Evolutionary conservation across 2,113 vertebrate genomes (phyloP).

Genomic region (Arvicanthis niloticus): DNA sequence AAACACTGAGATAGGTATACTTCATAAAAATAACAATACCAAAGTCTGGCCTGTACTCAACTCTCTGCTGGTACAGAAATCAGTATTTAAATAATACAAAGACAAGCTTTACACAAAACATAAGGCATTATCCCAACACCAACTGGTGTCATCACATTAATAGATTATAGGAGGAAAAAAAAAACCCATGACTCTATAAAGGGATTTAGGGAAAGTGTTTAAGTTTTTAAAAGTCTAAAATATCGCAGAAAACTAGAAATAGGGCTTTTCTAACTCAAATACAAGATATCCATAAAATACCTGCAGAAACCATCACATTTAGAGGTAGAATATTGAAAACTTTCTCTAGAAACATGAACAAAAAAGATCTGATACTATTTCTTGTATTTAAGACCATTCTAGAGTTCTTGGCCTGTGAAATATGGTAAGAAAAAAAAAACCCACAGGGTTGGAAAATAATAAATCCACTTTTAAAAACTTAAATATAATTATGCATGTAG

Average conservation of each 20-base stretch:
- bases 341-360: conserved; percentile 11
- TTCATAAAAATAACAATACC: no score
- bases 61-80: no score
- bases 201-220: background rate
- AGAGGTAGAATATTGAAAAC: background rate
- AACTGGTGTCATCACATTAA: background rate
- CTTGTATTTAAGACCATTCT: background rate
- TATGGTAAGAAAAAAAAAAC: background rate
- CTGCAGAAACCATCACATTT: background rate
- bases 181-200: background rate
- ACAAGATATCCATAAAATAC: background rate
- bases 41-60: no score
- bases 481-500: background rate
- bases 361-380: background rate
- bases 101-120: no score
- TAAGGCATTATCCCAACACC: background rate
- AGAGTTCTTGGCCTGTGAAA: conserved; percentile 1
- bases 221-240: background rate
- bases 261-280: background rate
- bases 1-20: no score
- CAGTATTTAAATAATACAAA: no score
- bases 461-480: background rate
- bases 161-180: conserved; percentile 3
- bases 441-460: background rate
- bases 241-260: background rate